Conservation (phyloP, 2,113 vertebrate species). For the Mellivora capensis region DNA sequence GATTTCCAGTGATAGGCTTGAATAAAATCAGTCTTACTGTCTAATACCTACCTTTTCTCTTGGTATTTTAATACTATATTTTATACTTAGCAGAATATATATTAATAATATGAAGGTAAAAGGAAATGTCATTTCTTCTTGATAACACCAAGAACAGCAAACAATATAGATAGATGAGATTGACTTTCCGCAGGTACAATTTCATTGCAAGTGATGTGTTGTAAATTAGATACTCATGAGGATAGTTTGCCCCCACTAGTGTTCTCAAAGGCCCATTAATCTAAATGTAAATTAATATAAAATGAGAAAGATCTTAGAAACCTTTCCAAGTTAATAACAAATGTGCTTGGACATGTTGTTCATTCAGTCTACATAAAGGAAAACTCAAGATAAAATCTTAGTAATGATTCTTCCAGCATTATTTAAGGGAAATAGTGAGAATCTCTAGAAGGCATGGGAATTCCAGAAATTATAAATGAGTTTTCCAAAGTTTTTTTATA, state of each 20-base stretch:
- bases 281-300: slow-evolving; percentile 26
- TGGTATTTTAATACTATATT: not conserved
- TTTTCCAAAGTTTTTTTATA: not conserved
- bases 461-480: not conserved
- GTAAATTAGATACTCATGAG: not conserved
- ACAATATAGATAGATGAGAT: not conserved
- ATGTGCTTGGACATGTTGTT: not conserved
- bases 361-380: not conserved
- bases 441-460: not conserved
- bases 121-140: not conserved
- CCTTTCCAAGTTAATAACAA: not conserved
- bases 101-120: not conserved
- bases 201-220: not conserved
- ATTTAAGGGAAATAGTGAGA: not conserved
- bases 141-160: not conserved
- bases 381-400: not conserved
- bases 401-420: not conserved
- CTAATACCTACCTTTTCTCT: accelerated
- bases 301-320: not conserved
- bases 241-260: not conserved
- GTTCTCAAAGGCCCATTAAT: not conserved
- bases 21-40: not conserved
- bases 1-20: not conserved
- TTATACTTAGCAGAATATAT: not conserved
- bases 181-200: not conserved